phyloP scores from a whole-genome alignment of 2,797 vertebrate genomes.

The Cuculus canorus region DNA sequence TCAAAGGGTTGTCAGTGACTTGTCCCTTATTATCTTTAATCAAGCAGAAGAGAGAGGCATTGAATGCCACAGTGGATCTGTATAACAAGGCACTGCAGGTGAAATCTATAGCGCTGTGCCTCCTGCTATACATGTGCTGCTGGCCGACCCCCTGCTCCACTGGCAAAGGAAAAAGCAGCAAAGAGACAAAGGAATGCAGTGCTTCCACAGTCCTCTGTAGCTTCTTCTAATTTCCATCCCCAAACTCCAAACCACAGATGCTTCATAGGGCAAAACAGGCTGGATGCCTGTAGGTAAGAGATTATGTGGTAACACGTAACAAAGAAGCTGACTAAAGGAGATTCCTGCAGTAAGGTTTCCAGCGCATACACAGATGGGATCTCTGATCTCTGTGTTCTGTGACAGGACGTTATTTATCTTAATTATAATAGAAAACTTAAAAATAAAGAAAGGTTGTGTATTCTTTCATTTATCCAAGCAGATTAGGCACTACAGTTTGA shows the following conservation, averaged over 20 bases:
- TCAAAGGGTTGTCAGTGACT: slow-evolving; percentile 15
- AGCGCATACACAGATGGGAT: not conserved
- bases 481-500: not conserved
- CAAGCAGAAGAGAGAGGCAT: slow-evolving; percentile 10
- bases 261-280: slow-evolving; percentile 5
- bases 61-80: not conserved
- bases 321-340: slow-evolving; percentile 32
- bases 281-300: slow-evolving; percentile 31
- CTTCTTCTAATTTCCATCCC: not conserved
- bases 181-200: slow-evolving; percentile 10
- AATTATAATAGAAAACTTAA: not conserved
- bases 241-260: not conserved
- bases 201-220: not conserved
- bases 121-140: not conserved
- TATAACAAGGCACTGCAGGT: slow-evolving; percentile 18
- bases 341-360: slow-evolving; percentile 35
- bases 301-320: not conserved
- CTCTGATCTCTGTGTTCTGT: not conserved
- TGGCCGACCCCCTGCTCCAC: not conserved
- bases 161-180: not conserved
- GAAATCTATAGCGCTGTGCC: not conserved
- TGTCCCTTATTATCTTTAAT: slow-evolving; percentile 53
- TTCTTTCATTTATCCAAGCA: not conserved
- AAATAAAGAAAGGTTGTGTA: not conserved
- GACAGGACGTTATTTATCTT: slow-evolving; percentile 30